Evolutionary conservation across 2,797 vertebrate genomes (phyloP), one percentile per base, ranked within the genome.

Genomic region (Botia almorhae): DNA sequence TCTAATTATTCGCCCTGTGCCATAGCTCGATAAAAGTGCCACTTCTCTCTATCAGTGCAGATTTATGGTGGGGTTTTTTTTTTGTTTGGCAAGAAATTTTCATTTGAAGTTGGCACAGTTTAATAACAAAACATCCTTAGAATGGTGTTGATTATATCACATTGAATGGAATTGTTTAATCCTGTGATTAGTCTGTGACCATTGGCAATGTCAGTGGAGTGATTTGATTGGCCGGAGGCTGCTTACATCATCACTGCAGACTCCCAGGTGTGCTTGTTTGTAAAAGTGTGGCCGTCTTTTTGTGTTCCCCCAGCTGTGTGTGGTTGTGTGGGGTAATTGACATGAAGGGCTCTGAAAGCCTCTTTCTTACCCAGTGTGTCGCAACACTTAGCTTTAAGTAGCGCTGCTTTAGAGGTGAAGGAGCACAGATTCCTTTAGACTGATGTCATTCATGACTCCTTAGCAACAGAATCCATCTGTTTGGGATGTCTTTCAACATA

Each of bases 391-490:
- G 79, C 81, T 85, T 84, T 74, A 21, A 78, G 48, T 56, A 50
- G 4, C 74, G 29, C 43, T 81, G 78, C 73, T 73, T 88, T 84
- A 88, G 87, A 91, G 87, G 87, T 70, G 81, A 87, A 86, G 83
- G 86, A 81, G 86, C 83, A 83, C 84, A 85, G 89, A 89, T 91
- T 88, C 85, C 82, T 56, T 63, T 80, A 80, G 83, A 87, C 85
- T 67, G 61, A 89, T 90, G 87, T 84, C 86, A 75, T 0, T 61
- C 1, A 26, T 21, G 73, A 55, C 39, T 85, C 61, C 61, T 84
- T 19, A 74, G 89, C 86, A 88, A 87, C 87, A 87, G 73, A 88
- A 89, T 89, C 80, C 83, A 84, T 88, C 88, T 88, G 87, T 91
- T 89, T 65, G 69, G 81, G 85, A 85, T 81, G 80, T 43, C 39